A percentile compares a stretch with the other conserved stretches of the same genome.
Conservation (phyloP, 2,888 invertebrate genomes). For the Andrena trimmerana region DNA sequence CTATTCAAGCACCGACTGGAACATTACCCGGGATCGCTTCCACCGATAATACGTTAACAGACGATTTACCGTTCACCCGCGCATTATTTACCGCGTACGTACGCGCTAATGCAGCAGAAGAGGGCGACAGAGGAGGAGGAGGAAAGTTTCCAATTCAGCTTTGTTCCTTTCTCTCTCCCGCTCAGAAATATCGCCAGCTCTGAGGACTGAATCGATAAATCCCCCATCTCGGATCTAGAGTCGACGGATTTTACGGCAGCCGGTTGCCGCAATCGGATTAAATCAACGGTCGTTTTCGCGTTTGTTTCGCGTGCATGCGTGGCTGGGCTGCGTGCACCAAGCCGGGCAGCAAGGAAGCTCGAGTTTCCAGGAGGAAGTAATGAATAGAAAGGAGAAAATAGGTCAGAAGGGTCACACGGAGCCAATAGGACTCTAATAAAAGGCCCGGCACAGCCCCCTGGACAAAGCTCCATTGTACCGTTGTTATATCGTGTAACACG, state of each 20-base stretch:
- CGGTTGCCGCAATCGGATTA: conserved; percentile 52
- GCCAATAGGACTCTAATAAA: conserved; percentile 77
- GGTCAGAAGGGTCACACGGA: conserved; percentile 73
- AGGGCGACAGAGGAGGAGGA: not conserved
- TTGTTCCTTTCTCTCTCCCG: conserved; percentile 50
- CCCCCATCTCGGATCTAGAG: conserved; percentile 27
- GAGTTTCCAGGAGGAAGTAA: conserved; percentile 74
- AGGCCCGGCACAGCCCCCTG: conserved; percentile 62
- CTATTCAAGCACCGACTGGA: conserved; percentile 42
- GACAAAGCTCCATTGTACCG: conserved; percentile 78
- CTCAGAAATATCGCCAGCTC: conserved; percentile 45
- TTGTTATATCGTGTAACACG: conserved; percentile 78
- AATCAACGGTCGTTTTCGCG: conserved; percentile 39
- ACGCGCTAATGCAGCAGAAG: conserved; percentile 45
- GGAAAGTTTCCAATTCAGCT: conserved; percentile 64
- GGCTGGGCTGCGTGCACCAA: not conserved
- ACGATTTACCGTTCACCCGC: conserved; percentile 69
- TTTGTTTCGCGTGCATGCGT: conserved; percentile 23
- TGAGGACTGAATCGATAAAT: conserved; percentile 61
- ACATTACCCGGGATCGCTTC: conserved; percentile 61
- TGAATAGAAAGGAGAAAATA: conserved; percentile 70
- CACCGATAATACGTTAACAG: conserved; percentile 72
- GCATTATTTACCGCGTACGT: conserved; percentile 67
- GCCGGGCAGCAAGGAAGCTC: conserved; percentile 60
- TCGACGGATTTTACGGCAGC: conserved; percentile 40